These are phyloP conservation scores for Hypanus sabinus DNA, from an alignment of 2,113 vertebrate species.

Conservation along the genomic window DNA sequence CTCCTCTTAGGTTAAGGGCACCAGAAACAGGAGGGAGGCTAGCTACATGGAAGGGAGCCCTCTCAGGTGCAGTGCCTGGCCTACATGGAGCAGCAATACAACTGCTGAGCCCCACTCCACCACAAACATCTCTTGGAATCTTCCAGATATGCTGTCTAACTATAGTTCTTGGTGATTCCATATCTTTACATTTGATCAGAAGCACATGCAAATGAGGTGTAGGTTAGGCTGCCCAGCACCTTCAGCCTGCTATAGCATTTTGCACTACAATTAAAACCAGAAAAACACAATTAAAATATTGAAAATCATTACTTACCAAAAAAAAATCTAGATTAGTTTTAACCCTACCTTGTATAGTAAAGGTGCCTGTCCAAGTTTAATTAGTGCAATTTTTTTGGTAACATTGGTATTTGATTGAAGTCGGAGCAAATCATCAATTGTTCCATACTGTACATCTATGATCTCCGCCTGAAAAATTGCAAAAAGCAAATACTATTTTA, in stretches of 20 bases:
- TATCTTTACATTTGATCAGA: no score
- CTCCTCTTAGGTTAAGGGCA: no score
- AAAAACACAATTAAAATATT: not conserved
- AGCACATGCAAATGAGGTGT: no score
- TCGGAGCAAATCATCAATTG: slow-evolving; percentile 62
- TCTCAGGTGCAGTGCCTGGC: no score
- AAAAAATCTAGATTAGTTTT: not conserved
- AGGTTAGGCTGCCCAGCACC: no score
- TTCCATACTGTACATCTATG: slow-evolving; percentile 79
- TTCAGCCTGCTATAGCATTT: not conserved
- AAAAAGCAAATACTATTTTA: not conserved
- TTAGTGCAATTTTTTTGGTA: slow-evolving; percentile 74
- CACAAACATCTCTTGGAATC: no score
- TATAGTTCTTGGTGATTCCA: no score
- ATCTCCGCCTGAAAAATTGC: slow-evolving; percentile 67
- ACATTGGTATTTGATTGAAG: slow-evolving; percentile 57
- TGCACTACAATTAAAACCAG: not conserved
- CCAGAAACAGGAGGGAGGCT: no score
- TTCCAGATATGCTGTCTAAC: no score
- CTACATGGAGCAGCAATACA: no score
- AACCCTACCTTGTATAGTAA: slow-evolving; percentile 79
- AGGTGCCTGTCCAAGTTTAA: slow-evolving; percentile 81
- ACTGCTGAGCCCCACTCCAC: no score
- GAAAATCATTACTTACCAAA: not conserved
- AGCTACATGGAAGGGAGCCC: no score